Base-by-base conservation (phyloP, 92 coral and sea anemone species). In the Epizoanthus illoricatus region DNA sequence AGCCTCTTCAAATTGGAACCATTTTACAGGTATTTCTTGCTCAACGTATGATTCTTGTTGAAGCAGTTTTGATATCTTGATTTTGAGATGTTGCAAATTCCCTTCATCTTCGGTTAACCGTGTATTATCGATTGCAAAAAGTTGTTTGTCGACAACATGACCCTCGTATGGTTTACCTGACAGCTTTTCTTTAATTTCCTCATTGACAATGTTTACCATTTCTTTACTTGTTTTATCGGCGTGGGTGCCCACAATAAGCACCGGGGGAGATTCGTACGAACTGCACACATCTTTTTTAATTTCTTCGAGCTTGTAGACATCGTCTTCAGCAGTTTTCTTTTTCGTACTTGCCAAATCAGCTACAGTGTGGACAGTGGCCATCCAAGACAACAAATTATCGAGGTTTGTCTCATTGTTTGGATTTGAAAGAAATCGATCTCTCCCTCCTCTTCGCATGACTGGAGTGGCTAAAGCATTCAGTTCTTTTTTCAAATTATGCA, bases 1-100 rank as follows among this genome's bases (percentile, higher is more conserved):
- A 23, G 65, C 17, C 65, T 61, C 65, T 61, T 61, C 65, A 61
- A 61, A 61, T 61, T 61, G 65, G 24, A 61, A 61, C 65, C 65
- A 61, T 23, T 15, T 61, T 3, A 61, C 9, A 5, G 65, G 65
- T 4, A 61, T n/a, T 19, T 7, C 20, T 23, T 61, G 65, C 8
- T 10, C 5, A 0, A 61, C 65, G 9, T 61, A 61, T 18, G 65
- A 6, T 61, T 61, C 65, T 9, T 61, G 24, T 18, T 5, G 4
- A 3, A 63, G 12, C 33, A 63, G 7, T 2, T 21, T 16, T 63
- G 39, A 2, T 20, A 63, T 63, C 13, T 21, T 63, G 68, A 21
- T 19, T 19, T 15, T 23, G 8, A 63, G 24, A 63, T 9, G 21
- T 5, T 20, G 68, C 28, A 63, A 33, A 63, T 63, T 10, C 8